phyloP scores from a whole-genome alignment of 1,140 invertebrate species.

The Temnothorax nylanderi region DNA sequence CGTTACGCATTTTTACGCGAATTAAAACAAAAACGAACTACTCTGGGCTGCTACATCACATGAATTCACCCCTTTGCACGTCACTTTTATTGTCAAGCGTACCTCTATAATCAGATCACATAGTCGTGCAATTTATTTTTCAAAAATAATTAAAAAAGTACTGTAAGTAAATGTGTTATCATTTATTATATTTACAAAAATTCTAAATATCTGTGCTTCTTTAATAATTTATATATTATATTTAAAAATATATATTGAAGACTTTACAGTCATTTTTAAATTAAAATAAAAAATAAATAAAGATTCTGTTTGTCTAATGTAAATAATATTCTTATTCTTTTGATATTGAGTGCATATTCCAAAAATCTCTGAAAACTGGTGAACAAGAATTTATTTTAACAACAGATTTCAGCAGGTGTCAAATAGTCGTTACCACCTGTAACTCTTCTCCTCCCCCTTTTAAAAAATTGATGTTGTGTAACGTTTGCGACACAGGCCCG shows the following conservation, averaged over 20 bases:
- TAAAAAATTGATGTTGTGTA: conserved; percentile 10
- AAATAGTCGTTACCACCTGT: conserved; percentile 33
- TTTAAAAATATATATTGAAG: not conserved
- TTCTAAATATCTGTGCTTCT: not conserved
- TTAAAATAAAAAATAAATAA: not conserved
- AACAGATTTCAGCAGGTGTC: conserved; percentile 15
- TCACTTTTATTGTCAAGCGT: not conserved
- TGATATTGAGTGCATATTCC: not conserved
- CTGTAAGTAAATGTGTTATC: not conserved
- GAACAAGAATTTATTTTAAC: conserved; percentile 9
- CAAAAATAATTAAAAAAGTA: not conserved
- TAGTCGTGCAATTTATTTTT: not conserved
- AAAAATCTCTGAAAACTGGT: not conserved
- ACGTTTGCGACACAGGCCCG: not conserved
- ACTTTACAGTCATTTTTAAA: not conserved
- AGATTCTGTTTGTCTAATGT: not conserved
- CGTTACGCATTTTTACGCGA: not conserved
- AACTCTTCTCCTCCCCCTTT: not conserved
- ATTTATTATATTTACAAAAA: not conserved
- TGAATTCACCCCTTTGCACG: not conserved
- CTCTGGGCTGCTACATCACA: not conserved
- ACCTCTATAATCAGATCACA: not conserved
- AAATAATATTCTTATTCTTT: not conserved
- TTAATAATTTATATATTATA: not conserved
- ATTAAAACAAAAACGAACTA: not conserved